These are phyloP conservation scores for Gymnothorax javanicus DNA, from an alignment of 2,797 vertebrate species.

Conservation along the genomic window DNA sequence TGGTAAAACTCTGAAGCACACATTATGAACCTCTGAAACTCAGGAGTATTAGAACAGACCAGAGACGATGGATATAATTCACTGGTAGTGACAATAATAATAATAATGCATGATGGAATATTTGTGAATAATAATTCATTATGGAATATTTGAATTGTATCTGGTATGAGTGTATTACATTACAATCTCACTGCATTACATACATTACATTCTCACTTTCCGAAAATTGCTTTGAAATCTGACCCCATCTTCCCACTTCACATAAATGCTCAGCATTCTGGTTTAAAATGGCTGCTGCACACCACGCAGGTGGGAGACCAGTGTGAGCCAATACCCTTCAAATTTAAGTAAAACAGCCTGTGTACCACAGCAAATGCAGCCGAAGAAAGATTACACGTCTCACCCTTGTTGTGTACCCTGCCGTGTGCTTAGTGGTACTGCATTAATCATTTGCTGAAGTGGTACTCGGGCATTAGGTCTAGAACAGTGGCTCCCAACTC, in stretches of 20 bases:
- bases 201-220: background rate
- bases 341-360: too few species aligned
- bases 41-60: background rate
- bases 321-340: too few species aligned
- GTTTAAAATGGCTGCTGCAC: background rate
- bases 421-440: background rate
- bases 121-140: background rate
- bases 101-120: background rate
- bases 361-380: background rate
- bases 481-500: background rate
- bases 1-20: background rate
- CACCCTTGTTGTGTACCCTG: background rate
- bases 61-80: background rate
- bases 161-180: background rate
- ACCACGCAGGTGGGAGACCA: background rate
- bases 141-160: background rate
- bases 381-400: background rate
- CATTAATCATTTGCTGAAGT: background rate
- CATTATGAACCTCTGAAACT: background rate
- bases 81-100: background rate
- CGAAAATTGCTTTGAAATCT: background rate
- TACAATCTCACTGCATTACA: background rate
- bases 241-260: background rate
- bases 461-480: background rate
- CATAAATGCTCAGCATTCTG: background rate